A percentile compares a stretch with the other conserved stretches of the same genome.
These are phyloP conservation scores for Phyllotis vaccarum DNA, from an alignment of 2,797 vertebrate genomes.

Conservation along the genomic window DNA sequence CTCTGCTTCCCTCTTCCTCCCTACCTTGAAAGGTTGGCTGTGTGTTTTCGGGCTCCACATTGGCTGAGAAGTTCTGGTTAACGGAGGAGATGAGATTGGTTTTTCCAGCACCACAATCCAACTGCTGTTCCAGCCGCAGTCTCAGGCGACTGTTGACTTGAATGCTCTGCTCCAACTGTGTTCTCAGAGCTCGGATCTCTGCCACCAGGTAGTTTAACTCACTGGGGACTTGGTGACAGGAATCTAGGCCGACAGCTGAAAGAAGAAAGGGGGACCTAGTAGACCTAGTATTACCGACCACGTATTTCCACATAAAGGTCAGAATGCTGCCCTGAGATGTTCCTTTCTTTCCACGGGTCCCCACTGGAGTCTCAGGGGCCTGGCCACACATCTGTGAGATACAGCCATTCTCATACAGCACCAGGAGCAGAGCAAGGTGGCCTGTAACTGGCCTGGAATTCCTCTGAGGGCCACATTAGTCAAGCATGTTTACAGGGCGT, in stretches of 20 bases:
- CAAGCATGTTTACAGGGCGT: neutral
- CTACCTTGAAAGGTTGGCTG: slow-evolving; percentile 87
- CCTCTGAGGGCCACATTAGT: neutral
- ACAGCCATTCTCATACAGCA: neutral
- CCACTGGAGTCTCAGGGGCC: neutral
- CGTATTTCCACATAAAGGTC: neutral
- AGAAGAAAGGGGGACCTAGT: neutral
- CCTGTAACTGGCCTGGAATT: neutral
- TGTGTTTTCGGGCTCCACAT: slow-evolving; percentile 84
- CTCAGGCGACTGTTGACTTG: slow-evolving; percentile 91
- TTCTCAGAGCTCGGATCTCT: slow-evolving; percentile 91
- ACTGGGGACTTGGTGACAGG: slow-evolving; percentile 72
- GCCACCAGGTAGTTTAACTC: slow-evolving; percentile 90
- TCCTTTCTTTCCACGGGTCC: neutral
- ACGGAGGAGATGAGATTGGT: slow-evolving; percentile 75
- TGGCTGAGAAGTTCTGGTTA: slow-evolving; percentile 85
- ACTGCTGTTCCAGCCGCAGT: slow-evolving; percentile 90
- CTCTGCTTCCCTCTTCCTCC: neutral
- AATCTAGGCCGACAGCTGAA: slow-evolving; percentile 88
- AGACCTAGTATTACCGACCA: too few species aligned
- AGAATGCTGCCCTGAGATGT: neutral
- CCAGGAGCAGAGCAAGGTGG: too few species aligned
- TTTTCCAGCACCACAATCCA: neutral
- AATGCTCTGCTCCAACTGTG: slow-evolving; percentile 91
- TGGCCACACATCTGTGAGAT: neutral